Evolutionary conservation across 35 echinoderm and acorn worm species (phyloP).

Genomic region (Hemicentrotus pulcherrimus): DNA sequence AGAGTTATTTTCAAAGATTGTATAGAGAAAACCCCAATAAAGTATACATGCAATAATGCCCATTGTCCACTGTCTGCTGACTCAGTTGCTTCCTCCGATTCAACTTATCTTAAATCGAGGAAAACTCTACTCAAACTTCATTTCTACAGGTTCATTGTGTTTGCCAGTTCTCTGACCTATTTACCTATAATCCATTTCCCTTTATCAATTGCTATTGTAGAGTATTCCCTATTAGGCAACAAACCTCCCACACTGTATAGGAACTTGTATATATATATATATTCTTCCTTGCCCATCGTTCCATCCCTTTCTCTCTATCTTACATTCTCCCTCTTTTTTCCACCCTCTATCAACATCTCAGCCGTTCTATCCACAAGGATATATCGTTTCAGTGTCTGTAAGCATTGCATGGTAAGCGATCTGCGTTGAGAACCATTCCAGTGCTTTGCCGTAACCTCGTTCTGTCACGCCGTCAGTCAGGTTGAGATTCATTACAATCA

Average conservation of each 20-base stretch:
- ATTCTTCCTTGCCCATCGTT: background rate
- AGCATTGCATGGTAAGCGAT: background rate
- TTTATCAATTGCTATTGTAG: too few relatives aligned
- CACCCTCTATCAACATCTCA: background rate
- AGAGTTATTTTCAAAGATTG: too few relatives aligned
- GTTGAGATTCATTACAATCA: conserved; percentile 5
- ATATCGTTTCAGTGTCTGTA: background rate
- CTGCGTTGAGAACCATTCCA: background rate
- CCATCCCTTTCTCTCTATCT: background rate
- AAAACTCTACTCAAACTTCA: too few relatives aligned
- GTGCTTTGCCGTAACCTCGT: background rate
- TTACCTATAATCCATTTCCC: too few relatives aligned
- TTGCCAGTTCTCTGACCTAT: background rate
- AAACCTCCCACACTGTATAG: background rate
- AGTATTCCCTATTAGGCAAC: too few relatives aligned
- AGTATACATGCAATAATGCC: too few relatives aligned
- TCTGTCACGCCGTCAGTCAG: background rate
- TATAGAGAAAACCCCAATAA: too few relatives aligned
- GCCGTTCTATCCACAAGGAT: background rate
- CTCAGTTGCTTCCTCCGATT: too few relatives aligned
- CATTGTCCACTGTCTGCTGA: too few relatives aligned
- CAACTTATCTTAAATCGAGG: too few relatives aligned
- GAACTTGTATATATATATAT: background rate
- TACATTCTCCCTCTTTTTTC: background rate
- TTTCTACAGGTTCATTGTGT: background rate